Base-by-base conservation (phyloP, 2,888 invertebrate species). In the Mycalesis mineus region DNA sequence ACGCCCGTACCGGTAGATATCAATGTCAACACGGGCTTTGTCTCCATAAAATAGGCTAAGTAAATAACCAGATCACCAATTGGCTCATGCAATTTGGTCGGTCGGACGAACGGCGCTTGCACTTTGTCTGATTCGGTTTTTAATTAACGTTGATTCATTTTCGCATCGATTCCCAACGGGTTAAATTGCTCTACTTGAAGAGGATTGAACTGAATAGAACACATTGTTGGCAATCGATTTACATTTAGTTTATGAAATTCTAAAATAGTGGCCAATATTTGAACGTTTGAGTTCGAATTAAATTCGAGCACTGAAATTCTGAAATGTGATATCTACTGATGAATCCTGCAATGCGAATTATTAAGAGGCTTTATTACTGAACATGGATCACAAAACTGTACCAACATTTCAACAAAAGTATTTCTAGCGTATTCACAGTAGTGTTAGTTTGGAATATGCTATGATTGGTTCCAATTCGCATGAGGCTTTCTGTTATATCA, bases 41-140 rank as follows among this genome's bases (percentile, higher is more conserved):
- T 78, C 74, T 73, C 53, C 45, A 71, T 74, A 78, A 80, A 83
- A 75, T 78, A 77, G 84, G 84, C 81, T 84, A 84, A 82, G 78
- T 82, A 87, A 88, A 86, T 84, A 85, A 72, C 74, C 68, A 68
- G 78, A 80, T 80, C 74, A 72, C 72, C 69, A 49, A 57, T 76
- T 75, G 70, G 73, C 69, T 69, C 73, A 74, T 77, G 70, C 66
- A 76, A 74, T 78, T 78, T 75, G 45, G 15, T 37, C 53, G 71
- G 72, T 69, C 71, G 73, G 65, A 67, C 72, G 75, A 76, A 80
- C 76, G 71, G 73, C 77, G 72, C 77, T 82, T 76, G 73, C 74
- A 72, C 71, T 78, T 72, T 75, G 70, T 68, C 68, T 71, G 77
- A 74, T 78, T 74, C 75, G 70, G 73, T 70, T 80, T 84, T 84